phyloP scores from a whole-genome alignment of 1,140 invertebrate species.

The Heliconius hewitsoni region DNA sequence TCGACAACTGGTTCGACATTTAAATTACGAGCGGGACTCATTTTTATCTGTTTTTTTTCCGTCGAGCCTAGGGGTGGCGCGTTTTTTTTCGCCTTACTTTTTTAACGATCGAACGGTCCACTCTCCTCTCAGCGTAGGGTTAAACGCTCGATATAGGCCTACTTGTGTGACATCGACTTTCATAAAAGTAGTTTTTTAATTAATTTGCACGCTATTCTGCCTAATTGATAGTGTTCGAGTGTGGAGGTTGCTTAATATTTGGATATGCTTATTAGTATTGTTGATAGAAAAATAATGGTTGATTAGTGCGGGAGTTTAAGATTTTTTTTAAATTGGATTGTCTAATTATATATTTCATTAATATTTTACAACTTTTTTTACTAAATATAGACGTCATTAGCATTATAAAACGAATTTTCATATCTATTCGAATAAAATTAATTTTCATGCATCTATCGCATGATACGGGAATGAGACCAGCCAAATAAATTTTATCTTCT shows the following conservation, averaged over 20 bases:
- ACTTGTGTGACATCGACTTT: slow-evolving; percentile 51
- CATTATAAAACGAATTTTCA: too few relatives aligned
- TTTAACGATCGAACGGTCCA: slow-evolving; percentile 74
- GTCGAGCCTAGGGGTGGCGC: slow-evolving; percentile 74
- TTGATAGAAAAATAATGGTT: not conserved
- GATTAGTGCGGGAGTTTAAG: too few relatives aligned
- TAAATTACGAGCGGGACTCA: slow-evolving; percentile 77
- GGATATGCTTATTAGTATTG: not conserved
- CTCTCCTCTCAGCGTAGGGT: slow-evolving; percentile 58
- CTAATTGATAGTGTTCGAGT: slow-evolving; percentile 33
- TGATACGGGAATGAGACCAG: too few relatives aligned
- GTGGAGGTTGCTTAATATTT: slow-evolving; percentile 1
- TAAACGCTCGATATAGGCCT: slow-evolving; percentile 67
- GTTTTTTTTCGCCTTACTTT: slow-evolving; percentile 73
- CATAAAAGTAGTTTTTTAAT: slow-evolving; percentile 43
- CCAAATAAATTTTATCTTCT: too few relatives aligned
- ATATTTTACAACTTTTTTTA: too few relatives aligned
- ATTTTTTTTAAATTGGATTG: too few relatives aligned
- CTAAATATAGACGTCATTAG: too few relatives aligned
- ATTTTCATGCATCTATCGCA: too few relatives aligned
- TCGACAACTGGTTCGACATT: slow-evolving; percentile 73
- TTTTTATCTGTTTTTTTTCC: slow-evolving; percentile 76
- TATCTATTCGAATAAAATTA: too few relatives aligned
- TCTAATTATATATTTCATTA: too few relatives aligned
- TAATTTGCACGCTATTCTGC: slow-evolving; percentile 39